Percentiles rank a stretch among this genome's conserved stretches.
These are phyloP conservation scores for Leucozona laternaria DNA, from an alignment of 2,888 invertebrate species.

Conservation along the genomic window DNA sequence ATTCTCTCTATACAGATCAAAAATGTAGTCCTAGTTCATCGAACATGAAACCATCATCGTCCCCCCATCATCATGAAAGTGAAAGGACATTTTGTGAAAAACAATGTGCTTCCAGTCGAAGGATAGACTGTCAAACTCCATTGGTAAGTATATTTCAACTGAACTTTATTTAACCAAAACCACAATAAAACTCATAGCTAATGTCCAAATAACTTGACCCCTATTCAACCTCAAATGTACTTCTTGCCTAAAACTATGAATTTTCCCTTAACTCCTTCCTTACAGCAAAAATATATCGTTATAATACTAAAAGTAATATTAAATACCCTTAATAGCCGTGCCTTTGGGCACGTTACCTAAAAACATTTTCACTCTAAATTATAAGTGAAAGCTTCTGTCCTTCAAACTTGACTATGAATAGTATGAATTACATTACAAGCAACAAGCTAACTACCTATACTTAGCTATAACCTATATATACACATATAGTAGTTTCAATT, in stretches of 20 bases:
- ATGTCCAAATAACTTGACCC: slow-evolving; percentile 4
- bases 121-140: slow-evolving; percentile 50
- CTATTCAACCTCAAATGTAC: neutral
- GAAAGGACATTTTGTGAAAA: slow-evolving; percentile 52
- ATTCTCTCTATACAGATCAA: slow-evolving; percentile 57
- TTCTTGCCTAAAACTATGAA: neutral
- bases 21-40: slow-evolving; percentile 54
- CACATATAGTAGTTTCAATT: slow-evolving; percentile 34
- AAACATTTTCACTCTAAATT: slow-evolving; percentile 15
- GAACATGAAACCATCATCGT: slow-evolving; percentile 51
- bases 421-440: slow-evolving; percentile 2
- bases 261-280: neutral
- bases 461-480: neutral
- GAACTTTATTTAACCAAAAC: neutral
- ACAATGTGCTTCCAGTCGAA: slow-evolving; percentile 63
- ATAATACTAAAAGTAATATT: neutral
- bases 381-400: slow-evolving; percentile 35
- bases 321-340: slow-evolving; percentile 5
- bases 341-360: slow-evolving; percentile 16
- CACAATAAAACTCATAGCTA: neutral
- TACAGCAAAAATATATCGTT: neutral
- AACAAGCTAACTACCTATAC: slow-evolving; percentile 2
- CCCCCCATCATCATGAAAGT: slow-evolving; percentile 43
- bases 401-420: slow-evolving; percentile 22
- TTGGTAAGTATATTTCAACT: slow-evolving; percentile 43